Base-by-base conservation (phyloP, 1,140 invertebrate genomes). In the Drosophila ercepeae region DNA sequence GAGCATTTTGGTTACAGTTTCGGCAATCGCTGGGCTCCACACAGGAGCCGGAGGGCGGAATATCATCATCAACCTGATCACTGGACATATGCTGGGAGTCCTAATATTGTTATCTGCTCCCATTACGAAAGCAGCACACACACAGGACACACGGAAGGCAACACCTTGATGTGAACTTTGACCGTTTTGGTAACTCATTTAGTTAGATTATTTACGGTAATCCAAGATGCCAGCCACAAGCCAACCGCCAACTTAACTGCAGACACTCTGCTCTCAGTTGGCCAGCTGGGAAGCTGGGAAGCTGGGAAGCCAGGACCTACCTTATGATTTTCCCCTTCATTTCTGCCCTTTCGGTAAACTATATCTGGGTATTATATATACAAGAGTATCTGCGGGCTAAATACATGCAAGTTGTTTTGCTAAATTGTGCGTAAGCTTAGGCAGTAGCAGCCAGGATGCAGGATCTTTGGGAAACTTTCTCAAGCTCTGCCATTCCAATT, bases 131-230 rank as follows among this genome's bases (percentile, higher is more conserved):
- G 34, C 50, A 68, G 42, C 57, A 68, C 52, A 45, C 34, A 53
- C 29, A 42, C 34, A n/a, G n/a, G n/a, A 54, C 46, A 45, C 16
- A 45, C 55, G 42, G 41, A 23, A n/a, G 44, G 60, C 67, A 84
- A 86, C 79, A 84, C 76, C 81, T 86, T 57, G 63, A 64, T 57
- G 49, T 86, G 81, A 86, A 86, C 81, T 84, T 84, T 86, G 81
- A 84, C 81, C 81, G 81, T 84, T 68, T 84, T 86, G 81, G 67
- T 84, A 84, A 86, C 81, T 84, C 81, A 84, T 84, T 84, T 84
- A 86, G 81, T 76, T 73, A 86, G 81, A 84, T 84, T 84, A 84
- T 84, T 84, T 86, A 84, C 81, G 81, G 81, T 84, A 84, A 84
- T 84, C 81, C 81, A 84, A 84, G 82, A 84, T 68, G 73, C 69